Conservation (phyloP, 2,888 invertebrate species). For the Antitype chi region DNA sequence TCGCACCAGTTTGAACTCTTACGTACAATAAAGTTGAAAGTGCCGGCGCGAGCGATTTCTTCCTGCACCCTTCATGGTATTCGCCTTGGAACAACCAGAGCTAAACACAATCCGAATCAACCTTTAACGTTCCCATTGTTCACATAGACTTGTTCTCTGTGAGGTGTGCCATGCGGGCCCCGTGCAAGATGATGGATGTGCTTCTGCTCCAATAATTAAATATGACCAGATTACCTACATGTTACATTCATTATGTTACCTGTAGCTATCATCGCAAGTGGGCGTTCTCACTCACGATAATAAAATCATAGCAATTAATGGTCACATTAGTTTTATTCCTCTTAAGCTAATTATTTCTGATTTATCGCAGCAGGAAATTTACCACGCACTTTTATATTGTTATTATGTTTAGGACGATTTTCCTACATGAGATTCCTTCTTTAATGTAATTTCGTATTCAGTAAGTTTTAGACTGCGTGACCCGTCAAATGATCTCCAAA, state of each 20-base stretch:
- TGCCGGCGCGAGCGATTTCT: too few species aligned
- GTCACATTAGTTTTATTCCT: background rate
- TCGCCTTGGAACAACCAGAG: too few species aligned
- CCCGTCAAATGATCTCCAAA: too few species aligned
- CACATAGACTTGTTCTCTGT: background rate
- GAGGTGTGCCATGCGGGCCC: background rate
- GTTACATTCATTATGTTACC: too few species aligned
- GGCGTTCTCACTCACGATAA: background rate
- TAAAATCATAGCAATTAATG: background rate
- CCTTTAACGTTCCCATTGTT: background rate
- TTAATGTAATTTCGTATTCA: background rate
- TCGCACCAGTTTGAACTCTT: too few species aligned
- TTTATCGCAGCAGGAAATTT: background rate
- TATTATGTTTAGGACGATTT: too few species aligned
- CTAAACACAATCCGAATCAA: background rate
- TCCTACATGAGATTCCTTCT: background rate
- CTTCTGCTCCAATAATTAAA: background rate
- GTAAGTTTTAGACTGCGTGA: too few species aligned
- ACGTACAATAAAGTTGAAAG: too few species aligned
- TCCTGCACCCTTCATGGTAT: too few species aligned
- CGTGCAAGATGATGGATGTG: background rate
- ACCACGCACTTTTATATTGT: too few species aligned
- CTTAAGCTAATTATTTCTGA: background rate
- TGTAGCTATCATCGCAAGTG: background rate
- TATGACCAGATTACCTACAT: background rate